A percentile compares a stretch with the other conserved stretches of the same genome.
These are phyloP conservation scores for Poeciliopsis turneri DNA, from an alignment of 2,797 vertebrate genomes.

Conservation along the genomic window DNA sequence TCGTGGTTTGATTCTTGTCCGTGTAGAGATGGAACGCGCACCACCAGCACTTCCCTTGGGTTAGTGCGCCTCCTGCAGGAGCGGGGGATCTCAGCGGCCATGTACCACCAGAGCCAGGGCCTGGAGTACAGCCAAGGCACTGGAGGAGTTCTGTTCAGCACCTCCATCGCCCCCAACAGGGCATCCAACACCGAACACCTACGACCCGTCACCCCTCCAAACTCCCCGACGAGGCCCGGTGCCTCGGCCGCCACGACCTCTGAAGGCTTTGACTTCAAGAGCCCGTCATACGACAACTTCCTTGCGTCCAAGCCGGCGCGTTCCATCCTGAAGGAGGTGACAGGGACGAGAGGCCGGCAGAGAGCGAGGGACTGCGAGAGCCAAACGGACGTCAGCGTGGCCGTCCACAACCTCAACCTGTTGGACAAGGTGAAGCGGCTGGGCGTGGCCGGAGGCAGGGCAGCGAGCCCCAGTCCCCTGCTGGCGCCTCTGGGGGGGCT, in stretches of 20 bases:
- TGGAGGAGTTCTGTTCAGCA: conserved; percentile 81
- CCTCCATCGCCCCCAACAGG: conserved; percentile 71
- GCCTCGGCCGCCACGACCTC: conserved; percentile 60
- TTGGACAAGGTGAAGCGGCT: conserved; percentile 95
- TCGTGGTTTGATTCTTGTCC: conserved; percentile 7
- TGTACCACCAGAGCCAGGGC: conserved; percentile 92
- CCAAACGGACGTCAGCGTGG: conserved; percentile 96
- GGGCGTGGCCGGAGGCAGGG: conserved; percentile 85
- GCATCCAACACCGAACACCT: conserved; percentile 59
- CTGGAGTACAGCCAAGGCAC: conserved; percentile 83
- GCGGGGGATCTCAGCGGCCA: conserved; percentile 93
- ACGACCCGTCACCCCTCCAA: conserved; percentile 88
- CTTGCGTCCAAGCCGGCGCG: conserved; percentile 96
- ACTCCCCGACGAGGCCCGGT: conserved; percentile 81
- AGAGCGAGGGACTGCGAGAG: conserved; percentile 89
- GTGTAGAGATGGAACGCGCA: conserved; percentile 90
- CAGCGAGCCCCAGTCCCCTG: conserved; percentile 71
- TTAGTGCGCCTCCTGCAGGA: conserved; percentile 97
- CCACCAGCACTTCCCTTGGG: conserved; percentile 96
- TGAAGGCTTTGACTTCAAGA: conserved; percentile 90
- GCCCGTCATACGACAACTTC: conserved; percentile 95
- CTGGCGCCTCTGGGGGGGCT: conserved; percentile 87
- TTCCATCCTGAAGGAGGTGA: conserved; percentile 94
- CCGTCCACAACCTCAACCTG: conserved; percentile 94
- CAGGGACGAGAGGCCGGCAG: conserved; percentile 82